These are phyloP conservation scores for Aethes cnicana DNA, from an alignment of 2,888 invertebrate species.

Conservation along the genomic window DNA sequence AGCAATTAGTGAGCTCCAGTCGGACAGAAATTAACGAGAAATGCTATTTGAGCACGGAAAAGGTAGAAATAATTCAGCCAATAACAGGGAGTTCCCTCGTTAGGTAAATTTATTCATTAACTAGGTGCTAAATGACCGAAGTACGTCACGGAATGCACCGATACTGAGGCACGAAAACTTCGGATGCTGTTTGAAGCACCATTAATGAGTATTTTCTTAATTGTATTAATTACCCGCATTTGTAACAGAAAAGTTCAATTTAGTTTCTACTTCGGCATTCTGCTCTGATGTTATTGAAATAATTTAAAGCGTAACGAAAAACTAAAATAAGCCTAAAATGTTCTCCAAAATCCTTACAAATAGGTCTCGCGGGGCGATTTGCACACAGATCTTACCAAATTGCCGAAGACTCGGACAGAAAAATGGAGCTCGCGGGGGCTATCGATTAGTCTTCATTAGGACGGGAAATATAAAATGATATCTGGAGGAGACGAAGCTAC, in stretches of 20 bases:
- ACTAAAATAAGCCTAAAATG: no score
- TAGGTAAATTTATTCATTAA: constrained; percentile 77
- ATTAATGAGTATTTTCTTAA: no score
- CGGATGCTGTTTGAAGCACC: not conserved
- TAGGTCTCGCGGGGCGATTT: not conserved
- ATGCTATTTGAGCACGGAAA: constrained; percentile 76
- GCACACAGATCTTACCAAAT: constrained; percentile 1
- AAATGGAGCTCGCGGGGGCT: constrained; percentile 27
- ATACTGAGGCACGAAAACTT: constrained; percentile 10
- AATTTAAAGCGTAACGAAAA: no score
- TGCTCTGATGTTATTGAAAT: no score
- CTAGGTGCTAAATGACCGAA: constrained; percentile 71
- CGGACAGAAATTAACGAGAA: constrained; percentile 80
- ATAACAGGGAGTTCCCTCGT: constrained; percentile 72
- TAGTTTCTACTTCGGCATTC: no score
- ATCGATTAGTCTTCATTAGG: constrained; percentile 48
- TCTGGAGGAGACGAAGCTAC: constrained; percentile 33
- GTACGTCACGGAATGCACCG: constrained; percentile 53
- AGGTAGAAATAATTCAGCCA: constrained; percentile 78
- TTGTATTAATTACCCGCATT: no score
- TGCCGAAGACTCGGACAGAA: constrained; percentile 21
- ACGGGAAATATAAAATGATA: constrained; percentile 41
- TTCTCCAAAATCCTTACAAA: not conserved
- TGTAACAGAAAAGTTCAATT: no score
- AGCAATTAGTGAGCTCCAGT: constrained; percentile 79